Base-by-base conservation (phyloP, 1,140 invertebrate species). In the Palaemon carinicauda region DNA sequence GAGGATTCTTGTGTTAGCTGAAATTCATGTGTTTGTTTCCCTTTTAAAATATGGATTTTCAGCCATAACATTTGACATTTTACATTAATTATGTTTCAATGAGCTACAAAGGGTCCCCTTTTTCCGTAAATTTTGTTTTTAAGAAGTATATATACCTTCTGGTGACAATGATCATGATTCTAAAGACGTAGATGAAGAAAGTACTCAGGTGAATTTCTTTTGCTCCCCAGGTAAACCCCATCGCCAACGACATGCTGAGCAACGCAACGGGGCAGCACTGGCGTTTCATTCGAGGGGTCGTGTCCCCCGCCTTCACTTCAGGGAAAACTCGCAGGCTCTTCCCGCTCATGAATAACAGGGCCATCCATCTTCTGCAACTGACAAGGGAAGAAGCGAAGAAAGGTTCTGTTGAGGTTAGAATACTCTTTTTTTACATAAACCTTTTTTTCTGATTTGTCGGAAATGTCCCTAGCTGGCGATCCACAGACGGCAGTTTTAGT, bases 261-360 rank as follows among this genome's bases (percentile, higher is more conserved):
- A 88, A 87, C 73, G 87, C 89, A 15, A 80, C 78, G 24, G 90
- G 89, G 0, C 12, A 71, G 7, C 79, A 89, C 56, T 90, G 90
- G 90, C 82, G 88, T n/a, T 51, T 78, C 1, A 60, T 89, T 14
- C 21, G 90, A n/a, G 31, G 79, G 0, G 73, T 88, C 10, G 82
- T 90, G 52, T 90, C 87, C 27, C 90, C 90, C 3, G 87, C 89
- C 24, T 90, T 91, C 78, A 90, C 90, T 0, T 77, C 87, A 1
- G 84, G 82, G 41, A 90, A 90, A 80, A 88, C 90, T 56, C 71
- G 82, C 1, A 56, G 84, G 14, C 77, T 89, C 60, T 88, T 82
- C 65, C 79, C 82, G 1, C 86, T 89, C 1, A 71, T 89, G 1
- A 33, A 41, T 3, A 52, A 79, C 33, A 56, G 65, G 21, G 87